These are phyloP conservation scores for Hermaeophaga mercurialis DNA, from an alignment of 2,888 invertebrate genomes.

Conservation along the genomic window DNA sequence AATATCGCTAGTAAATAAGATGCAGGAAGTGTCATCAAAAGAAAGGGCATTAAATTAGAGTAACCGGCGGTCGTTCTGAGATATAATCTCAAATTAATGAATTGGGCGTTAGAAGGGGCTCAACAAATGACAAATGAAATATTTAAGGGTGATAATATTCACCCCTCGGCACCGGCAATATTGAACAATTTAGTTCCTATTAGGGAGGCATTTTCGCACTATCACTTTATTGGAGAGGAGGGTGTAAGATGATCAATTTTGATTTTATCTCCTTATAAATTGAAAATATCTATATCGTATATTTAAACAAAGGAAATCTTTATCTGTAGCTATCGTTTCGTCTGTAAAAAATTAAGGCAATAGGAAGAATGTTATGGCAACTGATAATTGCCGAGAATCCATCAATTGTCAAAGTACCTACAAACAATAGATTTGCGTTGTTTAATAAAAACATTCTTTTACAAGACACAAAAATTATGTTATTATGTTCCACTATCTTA, in stretches of 20 bases:
- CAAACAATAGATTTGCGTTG: no score
- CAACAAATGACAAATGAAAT: slow-evolving; percentile 34
- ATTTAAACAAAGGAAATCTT: no score
- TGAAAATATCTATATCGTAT: no score
- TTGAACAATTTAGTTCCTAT: slow-evolving; percentile 42
- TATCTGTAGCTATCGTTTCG: no score
- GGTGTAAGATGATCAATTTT: not conserved
- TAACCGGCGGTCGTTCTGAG: slow-evolving; percentile 16
- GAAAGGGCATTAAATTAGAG: slow-evolving; percentile 18
- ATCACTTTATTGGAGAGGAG: slow-evolving; percentile 9
- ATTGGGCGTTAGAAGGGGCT: slow-evolving; percentile 40
- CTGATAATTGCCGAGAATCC: no score
- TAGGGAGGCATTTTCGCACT: slow-evolving; percentile 33
- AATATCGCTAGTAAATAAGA: slow-evolving; percentile 3
- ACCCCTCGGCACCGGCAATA: slow-evolving; percentile 40
- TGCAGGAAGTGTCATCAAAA: not conserved
- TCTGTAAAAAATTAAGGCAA: no score
- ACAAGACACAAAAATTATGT: no score
- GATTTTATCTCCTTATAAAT: slow-evolving; percentile 3
- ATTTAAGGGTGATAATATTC: slow-evolving; percentile 43
- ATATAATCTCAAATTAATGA: slow-evolving; percentile 42
- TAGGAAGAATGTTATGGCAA: no score
- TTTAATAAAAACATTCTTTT: no score
- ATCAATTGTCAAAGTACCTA: no score
- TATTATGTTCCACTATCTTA: no score